These are phyloP conservation scores for Campaea margaritaria DNA, from an alignment of 2,888 invertebrate species.

Conservation along the genomic window DNA sequence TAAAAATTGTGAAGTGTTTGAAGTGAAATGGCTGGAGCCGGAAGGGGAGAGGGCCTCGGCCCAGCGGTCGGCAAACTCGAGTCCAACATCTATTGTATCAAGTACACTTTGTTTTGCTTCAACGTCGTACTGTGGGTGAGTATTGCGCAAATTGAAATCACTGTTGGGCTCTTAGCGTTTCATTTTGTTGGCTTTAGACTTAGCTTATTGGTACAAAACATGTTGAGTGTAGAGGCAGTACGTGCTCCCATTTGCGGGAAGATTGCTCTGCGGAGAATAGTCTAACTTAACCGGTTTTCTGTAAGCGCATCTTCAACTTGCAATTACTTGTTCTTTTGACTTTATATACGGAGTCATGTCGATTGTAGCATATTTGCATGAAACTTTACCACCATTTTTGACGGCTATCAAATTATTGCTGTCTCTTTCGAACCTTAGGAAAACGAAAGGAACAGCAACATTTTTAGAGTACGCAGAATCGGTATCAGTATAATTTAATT, in stretches of 20 bases:
- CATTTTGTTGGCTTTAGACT: slow-evolving; percentile 48
- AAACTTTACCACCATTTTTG: too few species aligned
- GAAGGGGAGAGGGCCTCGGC: slow-evolving; percentile 80
- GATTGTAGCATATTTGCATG: too few species aligned
- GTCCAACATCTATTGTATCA: slow-evolving; percentile 91
- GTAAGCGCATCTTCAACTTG: slow-evolving; percentile 2
- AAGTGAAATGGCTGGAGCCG: slow-evolving; percentile 84
- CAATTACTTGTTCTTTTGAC: slow-evolving; percentile 6
- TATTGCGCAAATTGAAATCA: slow-evolving; percentile 52
- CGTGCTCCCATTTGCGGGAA: slow-evolving; percentile 25
- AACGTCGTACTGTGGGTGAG: slow-evolving; percentile 93
- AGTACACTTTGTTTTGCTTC: slow-evolving; percentile 92
- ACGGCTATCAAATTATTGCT: background rate
- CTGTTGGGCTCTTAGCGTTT: slow-evolving; percentile 35
- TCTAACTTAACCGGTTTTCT: slow-evolving; percentile 1
- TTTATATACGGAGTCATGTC: too few species aligned
- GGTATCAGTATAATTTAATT: too few species aligned
- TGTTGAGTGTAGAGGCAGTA: slow-evolving; percentile 8
- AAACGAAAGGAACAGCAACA: too few species aligned
- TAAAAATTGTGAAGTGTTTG: slow-evolving; percentile 49
- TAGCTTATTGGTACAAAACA: slow-evolving; percentile 28
- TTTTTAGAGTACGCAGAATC: too few species aligned
- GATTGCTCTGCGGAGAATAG: slow-evolving; percentile 17
- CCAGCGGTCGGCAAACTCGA: slow-evolving; percentile 87
- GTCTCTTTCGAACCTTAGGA: too few species aligned